Base-by-base conservation (phyloP, 2,888 invertebrate species). In the Epirrita christyi region DNA sequence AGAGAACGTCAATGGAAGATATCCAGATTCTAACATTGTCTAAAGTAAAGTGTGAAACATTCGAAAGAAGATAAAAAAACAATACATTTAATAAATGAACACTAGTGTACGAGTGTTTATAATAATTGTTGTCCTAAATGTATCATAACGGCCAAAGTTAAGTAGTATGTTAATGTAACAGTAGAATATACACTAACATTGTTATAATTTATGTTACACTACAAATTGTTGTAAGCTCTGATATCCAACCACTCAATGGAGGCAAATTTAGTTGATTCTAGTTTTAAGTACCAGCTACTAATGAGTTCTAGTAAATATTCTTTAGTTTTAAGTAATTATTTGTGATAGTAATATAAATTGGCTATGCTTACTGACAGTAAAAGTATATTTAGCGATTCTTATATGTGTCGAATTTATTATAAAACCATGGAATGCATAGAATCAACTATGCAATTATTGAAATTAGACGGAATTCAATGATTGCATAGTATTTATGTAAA, bases 381-480 rank as follows among this genome's bases (percentile, higher is more conserved):
- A 41, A 36, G 48, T 57, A 43, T 53, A 61, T 28, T 55, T 55
- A 59, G 51, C 53, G 58, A 59, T 63, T 67, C 56, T 68, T 58
- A 55, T 58, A 67, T 59, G 56, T 64, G 67, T 67, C 67, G 66
- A 70, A 70, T 70, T 57, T 64, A 66, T 46, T 55, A 15, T 55
- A 38, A 50, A 60, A 63, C 61, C 55, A 64, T 66, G 59, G 48
- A 61, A 42, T 56, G 47, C 27, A 15, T 21, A 21, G 21, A 4
- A 43, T 42, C 28, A 38, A 40, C 42, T 27, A 32, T 61, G 59
- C 59, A 52, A 49, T 50, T 56, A 61, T 21, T 48, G 15, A 11
- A 37, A 36, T 32, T 14, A 21, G 21, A 21, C 15, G 41, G 14
- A 48, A 46, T 56, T 8, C 21, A 45, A 45, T 45, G 10, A 32